Conservation (phyloP, 2,888 invertebrate species). For the Brachycybe producta region DNA sequence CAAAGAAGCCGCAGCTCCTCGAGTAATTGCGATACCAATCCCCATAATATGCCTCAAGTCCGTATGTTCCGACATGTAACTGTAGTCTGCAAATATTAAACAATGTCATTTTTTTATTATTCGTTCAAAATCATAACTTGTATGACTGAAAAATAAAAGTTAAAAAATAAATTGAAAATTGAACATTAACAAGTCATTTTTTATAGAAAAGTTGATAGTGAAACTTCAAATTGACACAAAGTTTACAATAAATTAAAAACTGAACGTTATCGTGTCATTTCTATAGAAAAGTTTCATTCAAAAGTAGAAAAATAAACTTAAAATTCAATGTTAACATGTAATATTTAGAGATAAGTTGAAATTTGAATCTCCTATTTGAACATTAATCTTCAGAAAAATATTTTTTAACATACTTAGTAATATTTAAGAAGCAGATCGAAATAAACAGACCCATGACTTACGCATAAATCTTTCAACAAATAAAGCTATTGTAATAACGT, state of each 20-base stretch:
- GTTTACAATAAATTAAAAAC: too few relatives aligned
- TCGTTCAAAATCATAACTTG: background rate
- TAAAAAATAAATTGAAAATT: background rate
- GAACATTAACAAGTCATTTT: background rate
- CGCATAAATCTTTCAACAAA: slow-evolving; percentile 90
- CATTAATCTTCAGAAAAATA: too few relatives aligned
- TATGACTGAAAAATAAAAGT: background rate
- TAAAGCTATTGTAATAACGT: slow-evolving; percentile 82
- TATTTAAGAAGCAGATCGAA: too few relatives aligned
- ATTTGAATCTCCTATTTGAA: too few relatives aligned
- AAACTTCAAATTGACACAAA: too few relatives aligned
- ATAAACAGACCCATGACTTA: too few relatives aligned
- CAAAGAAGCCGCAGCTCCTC: slow-evolving; percentile 84
- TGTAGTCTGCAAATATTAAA: slow-evolving; percentile 52
- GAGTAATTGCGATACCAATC: slow-evolving; percentile 85
- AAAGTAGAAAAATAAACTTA: too few relatives aligned
- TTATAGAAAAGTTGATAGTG: background rate
- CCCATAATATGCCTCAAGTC: slow-evolving; percentile 94
- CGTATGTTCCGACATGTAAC: slow-evolving; percentile 90
- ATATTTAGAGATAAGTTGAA: too few relatives aligned
- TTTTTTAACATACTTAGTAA: too few relatives aligned
- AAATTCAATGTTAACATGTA: too few relatives aligned
- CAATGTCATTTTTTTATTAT: background rate
- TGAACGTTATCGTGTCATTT: too few relatives aligned
- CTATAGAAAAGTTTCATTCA: too few relatives aligned